Base-by-base conservation (phyloP, 2,888 invertebrate species). In the Idaea straminata region DNA sequence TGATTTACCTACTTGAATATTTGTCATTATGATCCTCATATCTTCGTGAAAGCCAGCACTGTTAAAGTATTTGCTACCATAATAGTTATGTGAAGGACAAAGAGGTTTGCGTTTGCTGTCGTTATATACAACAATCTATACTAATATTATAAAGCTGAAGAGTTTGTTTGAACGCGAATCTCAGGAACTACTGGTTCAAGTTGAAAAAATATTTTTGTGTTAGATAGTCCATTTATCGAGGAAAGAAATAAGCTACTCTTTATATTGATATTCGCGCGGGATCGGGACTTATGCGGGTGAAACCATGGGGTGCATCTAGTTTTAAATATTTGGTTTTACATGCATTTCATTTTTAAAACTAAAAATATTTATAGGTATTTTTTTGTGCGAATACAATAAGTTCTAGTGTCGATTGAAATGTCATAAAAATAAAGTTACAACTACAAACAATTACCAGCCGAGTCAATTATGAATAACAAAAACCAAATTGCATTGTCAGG, bases 1-100 rank as follows among this genome's bases (percentile, higher is more conserved):
- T 79, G 79, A 85, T 84, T 83, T 85, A 79, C 78, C 78, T 79
- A 77, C 77, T 70, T 63, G 57, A 68, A 58, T 47, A 47, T 47
- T 47, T 47, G 47, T 47, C 47, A 47, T 47, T 6, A 10, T 47
- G 13, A 47, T 47, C 7, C 47, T 47, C 47, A 47, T 10, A 47
- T 7, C 47, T 7, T 47, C 47, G 47, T 47, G 10, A 47, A 47
- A 47, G 47, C 47, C 47, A 47, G 47, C 47, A 47, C 47, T 47
- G 47, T 47, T 47, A 47, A 47, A 47, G 5, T 13, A 47, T 47
- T 47, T 4, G 47, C 47, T 47, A 7, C 47, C 13, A 47, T 13
- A 47, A 13, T 47, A 47, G 47, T 47, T 47, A 47, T 47, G 47
- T 10, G 47, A 47, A 47, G 47, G 47, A 47, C 13, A 10, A 47